phyloP scores from a whole-genome alignment of 2,888 invertebrate genomes.

The Nebria brevicollis region DNA sequence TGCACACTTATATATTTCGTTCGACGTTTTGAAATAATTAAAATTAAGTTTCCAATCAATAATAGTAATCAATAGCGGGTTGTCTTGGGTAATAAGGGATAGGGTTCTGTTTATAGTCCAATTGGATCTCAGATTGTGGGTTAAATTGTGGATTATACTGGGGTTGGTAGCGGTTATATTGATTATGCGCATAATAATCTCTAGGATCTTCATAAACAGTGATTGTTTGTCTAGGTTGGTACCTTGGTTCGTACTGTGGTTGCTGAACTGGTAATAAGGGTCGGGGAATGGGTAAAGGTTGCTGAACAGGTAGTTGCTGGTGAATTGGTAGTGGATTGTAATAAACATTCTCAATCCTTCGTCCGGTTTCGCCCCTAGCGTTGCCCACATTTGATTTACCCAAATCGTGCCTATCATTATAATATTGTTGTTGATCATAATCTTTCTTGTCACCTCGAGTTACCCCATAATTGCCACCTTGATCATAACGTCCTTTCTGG shows the following conservation, averaged over 20 bases:
- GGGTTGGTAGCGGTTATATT: constrained; percentile 47
- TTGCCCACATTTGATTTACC: constrained; percentile 52
- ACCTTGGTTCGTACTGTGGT: constrained; percentile 17
- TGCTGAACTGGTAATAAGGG: not conserved
- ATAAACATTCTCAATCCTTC: constrained; percentile 37
- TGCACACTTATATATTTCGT: no score
- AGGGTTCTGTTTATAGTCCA: constrained; percentile 61
- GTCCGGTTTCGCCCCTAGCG: constrained; percentile 50
- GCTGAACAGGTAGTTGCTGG: not conserved
- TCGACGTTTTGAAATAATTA: not conserved
- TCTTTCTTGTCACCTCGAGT: constrained; percentile 55
- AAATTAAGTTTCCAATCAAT: not conserved
- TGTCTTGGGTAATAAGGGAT: not conserved
- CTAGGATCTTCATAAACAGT: constrained; percentile 62
- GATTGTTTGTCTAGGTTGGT: constrained; percentile 55
- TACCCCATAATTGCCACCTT: constrained; percentile 56
- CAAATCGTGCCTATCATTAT: constrained; percentile 54
- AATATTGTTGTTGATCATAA: constrained; percentile 56
- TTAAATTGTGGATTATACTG: constrained; percentile 53
- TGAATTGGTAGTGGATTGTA: constrained; percentile 1
- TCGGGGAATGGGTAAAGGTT: no score
- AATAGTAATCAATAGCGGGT: constrained; percentile 4
- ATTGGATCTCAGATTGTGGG: constrained; percentile 64
- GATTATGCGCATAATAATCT: constrained; percentile 25
- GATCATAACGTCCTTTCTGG: constrained; percentile 56